These are phyloP conservation scores for Zaprionus bogoriensis DNA, from an alignment of 2,888 invertebrate species.

Conservation along the genomic window DNA sequence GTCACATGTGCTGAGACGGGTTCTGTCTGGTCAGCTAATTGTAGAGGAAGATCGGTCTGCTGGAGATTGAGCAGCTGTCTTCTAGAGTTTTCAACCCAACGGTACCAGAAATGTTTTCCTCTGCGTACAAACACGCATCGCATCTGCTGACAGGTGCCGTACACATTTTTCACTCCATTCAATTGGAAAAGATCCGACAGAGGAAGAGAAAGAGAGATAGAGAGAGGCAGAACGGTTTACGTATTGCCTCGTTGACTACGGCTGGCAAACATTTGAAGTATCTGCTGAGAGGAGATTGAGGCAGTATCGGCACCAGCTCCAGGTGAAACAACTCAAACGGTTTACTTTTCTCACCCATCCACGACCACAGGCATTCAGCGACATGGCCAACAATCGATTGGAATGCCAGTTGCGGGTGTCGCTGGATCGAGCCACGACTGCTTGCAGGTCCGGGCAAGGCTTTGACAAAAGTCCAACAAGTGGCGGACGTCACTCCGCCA, in stretches of 20 bases:
- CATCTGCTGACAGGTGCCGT: conserved; percentile 61
- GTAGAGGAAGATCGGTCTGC: conserved; percentile 26
- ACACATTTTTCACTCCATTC: conserved; percentile 62
- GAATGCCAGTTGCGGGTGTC: conserved; percentile 69
- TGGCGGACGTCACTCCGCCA: conserved; percentile 17
- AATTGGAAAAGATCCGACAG: conserved; percentile 37
- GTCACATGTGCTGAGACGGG: background rate
- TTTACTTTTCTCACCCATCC: conserved; percentile 67
- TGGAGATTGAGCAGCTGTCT: conserved; percentile 3
- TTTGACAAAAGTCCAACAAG: conserved; percentile 57
- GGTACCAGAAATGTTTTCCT: conserved; percentile 48
- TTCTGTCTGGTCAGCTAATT: conserved; percentile 23
- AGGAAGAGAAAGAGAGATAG: background rate
- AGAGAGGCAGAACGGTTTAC: conserved; percentile 8
- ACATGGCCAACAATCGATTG: conserved; percentile 69
- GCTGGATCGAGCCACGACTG: conserved; percentile 20
- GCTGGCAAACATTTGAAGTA: conserved; percentile 67
- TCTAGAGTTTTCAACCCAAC: conserved; percentile 33
- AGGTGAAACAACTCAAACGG: conserved; percentile 38
- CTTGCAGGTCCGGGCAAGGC: conserved; percentile 24
- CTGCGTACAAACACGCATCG: conserved; percentile 30
- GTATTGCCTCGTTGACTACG: conserved; percentile 56
- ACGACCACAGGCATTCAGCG: conserved; percentile 48
- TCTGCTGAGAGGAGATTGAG: conserved; percentile 54
- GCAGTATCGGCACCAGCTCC: conserved; percentile 3